A percentile compares a stretch with the other conserved stretches of the same genome.
These are phyloP conservation scores for Nebria brevicollis DNA, from an alignment of 2,888 invertebrate genomes.

Conservation along the genomic window DNA sequence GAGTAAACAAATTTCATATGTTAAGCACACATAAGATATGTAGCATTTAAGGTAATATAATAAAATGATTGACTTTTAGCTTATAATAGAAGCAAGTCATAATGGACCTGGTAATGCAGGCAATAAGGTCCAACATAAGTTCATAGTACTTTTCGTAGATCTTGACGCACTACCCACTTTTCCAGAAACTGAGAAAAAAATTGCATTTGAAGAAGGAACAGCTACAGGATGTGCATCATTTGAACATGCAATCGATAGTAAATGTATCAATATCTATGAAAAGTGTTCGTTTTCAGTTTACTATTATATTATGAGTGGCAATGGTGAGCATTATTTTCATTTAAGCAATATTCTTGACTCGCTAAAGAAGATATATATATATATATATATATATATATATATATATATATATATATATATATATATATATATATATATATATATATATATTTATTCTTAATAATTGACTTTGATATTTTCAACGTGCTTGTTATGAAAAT, in stretches of 20 bases:
- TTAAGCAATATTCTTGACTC: too few species aligned
- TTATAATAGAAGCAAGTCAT: constrained; percentile 65
- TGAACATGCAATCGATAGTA: constrained; percentile 44
- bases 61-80: constrained; percentile 55
- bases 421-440: too few species aligned
- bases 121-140: constrained; percentile 53
- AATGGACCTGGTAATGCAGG: constrained; percentile 62
- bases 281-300: constrained; percentile 19
- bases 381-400: too few species aligned
- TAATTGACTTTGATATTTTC: too few species aligned
- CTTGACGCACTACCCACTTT: constrained; percentile 65
- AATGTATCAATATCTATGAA: constrained; percentile 37
- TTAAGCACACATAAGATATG: background rate
- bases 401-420: too few species aligned
- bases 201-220: constrained; percentile 17
- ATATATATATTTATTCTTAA: too few species aligned
- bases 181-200: constrained; percentile 43
- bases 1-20: background rate
- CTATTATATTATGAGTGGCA: constrained; percentile 21
- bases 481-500: too few species aligned
- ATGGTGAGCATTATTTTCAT: constrained; percentile 21
- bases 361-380: too few species aligned
- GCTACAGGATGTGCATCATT: constrained; percentile 28
- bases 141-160: constrained; percentile 63
- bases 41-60: background rate